Evolutionary conservation across 2,888 invertebrate species (phyloP).

Genomic region (Chaetogeoica ovagalla): DNA sequence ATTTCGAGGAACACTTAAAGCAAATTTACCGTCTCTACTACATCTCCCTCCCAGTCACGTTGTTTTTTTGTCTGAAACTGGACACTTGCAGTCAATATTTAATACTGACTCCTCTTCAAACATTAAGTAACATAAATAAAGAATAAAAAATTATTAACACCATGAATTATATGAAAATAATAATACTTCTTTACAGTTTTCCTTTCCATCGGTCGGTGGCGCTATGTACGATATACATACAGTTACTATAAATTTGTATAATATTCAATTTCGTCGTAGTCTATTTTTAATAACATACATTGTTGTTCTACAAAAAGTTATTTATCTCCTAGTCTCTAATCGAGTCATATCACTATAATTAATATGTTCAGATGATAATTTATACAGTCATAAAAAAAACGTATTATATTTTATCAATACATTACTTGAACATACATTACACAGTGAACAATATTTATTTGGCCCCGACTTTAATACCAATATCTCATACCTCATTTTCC

Average conservation of each 20-base stretch:
- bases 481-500: slow-evolving; percentile 16
- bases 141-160: too few relatives aligned
- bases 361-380: background rate
- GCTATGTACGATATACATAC: too few relatives aligned
- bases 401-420: background rate
- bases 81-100: too few relatives aligned
- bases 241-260: too few relatives aligned
- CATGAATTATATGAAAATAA: too few relatives aligned
- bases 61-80: background rate
- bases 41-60: background rate
- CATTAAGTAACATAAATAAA: background rate
- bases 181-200: too few relatives aligned
- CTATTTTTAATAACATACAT: too few relatives aligned
- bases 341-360: slow-evolving; percentile 17
- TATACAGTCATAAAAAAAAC: background rate
- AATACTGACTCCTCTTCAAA: background rate
- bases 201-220: too few relatives aligned
- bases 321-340: background rate
- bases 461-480: background rate
- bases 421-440: background rate
- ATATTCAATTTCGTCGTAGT: too few relatives aligned
- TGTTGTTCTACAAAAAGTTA: background rate
- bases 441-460: background rate
- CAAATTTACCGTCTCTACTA: slow-evolving; percentile 12
- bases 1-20: slow-evolving; percentile 18